These are phyloP conservation scores for Phalera bucephala DNA, from an alignment of 2,888 invertebrate genomes.

Conservation along the genomic window DNA sequence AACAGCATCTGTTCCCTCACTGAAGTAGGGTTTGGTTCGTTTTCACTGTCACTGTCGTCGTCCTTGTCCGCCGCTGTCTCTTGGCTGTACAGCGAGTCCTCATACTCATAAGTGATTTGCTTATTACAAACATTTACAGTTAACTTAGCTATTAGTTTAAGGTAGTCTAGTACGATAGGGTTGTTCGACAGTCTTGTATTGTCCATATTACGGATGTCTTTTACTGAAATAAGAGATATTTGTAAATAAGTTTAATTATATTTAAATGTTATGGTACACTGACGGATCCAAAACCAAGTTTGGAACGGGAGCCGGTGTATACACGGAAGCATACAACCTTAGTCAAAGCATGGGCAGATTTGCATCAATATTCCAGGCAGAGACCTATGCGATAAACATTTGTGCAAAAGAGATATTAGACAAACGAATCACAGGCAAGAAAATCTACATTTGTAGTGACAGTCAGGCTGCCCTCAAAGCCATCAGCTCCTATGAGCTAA, in stretches of 20 bases:
- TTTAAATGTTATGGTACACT: background rate
- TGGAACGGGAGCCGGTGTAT: no score
- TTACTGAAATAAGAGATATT: slow-evolving; percentile 64
- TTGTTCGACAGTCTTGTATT: slow-evolving; percentile 81
- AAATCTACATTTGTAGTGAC: no score
- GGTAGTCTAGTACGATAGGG: slow-evolving; percentile 64
- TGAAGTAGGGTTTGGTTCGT: slow-evolving; percentile 73
- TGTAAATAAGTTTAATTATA: no score
- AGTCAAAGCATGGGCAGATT: no score
- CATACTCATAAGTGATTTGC: slow-evolving; percentile 67
- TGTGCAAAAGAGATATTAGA: no score
- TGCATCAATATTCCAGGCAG: no score
- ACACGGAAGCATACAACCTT: no score
- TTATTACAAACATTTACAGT: slow-evolving; percentile 71
- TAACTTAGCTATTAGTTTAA: slow-evolving; percentile 71
- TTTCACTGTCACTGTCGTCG: slow-evolving; percentile 83
- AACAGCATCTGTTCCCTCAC: slow-evolving; percentile 72
- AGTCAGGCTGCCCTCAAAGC: no score
- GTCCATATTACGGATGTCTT: slow-evolving; percentile 75
- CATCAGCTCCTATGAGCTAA: no score
- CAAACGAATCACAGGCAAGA: no score
- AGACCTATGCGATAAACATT: no score
- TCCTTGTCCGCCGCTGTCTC: slow-evolving; percentile 77
- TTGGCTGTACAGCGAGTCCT: slow-evolving; percentile 74
- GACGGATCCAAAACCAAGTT: no score